Evolutionary conservation across 1,140 invertebrate genomes (phyloP).

Genomic region (Macrobrachium nipponense): DNA sequence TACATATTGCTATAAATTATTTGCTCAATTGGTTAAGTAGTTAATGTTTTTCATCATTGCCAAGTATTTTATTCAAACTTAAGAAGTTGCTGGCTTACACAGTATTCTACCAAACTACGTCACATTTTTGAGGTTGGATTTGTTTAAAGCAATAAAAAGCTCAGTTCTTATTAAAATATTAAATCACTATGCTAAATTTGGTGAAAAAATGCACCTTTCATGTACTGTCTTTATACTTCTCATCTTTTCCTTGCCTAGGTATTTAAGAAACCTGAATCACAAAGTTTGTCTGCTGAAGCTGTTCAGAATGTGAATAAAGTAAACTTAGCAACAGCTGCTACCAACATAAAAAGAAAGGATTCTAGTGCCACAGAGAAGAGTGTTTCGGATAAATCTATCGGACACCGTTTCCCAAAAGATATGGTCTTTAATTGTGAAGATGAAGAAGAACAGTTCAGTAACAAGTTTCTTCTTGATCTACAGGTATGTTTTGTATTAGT

Average conservation of each 20-base stretch:
- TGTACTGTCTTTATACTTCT: no score
- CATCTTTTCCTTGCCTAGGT: conserved; percentile 11
- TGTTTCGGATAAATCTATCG: conserved; percentile 28
- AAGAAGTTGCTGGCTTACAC: no score
- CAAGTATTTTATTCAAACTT: no score
- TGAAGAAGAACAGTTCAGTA: conserved; percentile 85
- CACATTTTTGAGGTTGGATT: no score
- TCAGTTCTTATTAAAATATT: no score
- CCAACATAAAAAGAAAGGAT: background rate
- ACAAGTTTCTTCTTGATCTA: conserved; percentile 78
- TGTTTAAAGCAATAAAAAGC: no score
- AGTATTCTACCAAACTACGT: no score
- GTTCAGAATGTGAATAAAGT: conserved; percentile 8
- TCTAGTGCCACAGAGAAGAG: background rate
- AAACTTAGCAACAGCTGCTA: conserved; percentile 5
- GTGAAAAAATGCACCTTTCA: no score
- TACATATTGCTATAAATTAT: no score
- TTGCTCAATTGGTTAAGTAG: no score
- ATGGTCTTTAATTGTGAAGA: conserved; percentile 81
- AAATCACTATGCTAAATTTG: no score
- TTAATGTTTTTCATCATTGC: no score
- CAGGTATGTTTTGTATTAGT: conserved; percentile 68
- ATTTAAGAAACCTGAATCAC: conserved; percentile 43
- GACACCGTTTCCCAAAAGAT: conserved; percentile 68
- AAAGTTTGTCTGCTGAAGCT: background rate